Base-by-base conservation (phyloP, 2,113 vertebrate species). In the Atrichornis clamosus region DNA sequence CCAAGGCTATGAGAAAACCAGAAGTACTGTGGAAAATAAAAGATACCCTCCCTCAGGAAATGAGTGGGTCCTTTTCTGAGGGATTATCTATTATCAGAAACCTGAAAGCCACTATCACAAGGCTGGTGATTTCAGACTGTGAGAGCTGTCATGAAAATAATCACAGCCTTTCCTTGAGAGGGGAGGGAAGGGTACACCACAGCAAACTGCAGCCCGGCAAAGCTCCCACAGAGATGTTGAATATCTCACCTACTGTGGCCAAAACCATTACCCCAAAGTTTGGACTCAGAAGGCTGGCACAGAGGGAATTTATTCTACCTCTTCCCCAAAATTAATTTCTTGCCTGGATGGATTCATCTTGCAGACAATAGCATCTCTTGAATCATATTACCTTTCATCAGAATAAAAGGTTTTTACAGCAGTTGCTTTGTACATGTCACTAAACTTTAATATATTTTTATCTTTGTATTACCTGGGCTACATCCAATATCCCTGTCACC, bases 401-500 rank as follows among this genome's bases (percentile, higher is more conserved):
- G 70, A 94, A 86, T 64, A 53, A 76, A 84, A 69, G 47, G 14
- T 81, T 83, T 92, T 92, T 64, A 85, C 53, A 91, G 58, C 84
- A 81, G 53, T 69, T 74, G 32, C 76, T 64, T 90, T 7, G 1
- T 32, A 35, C 13, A 6, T 92, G 67, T 93, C 73, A 80, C 85
- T 78, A 73, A 89, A 76, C 10, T 52, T 95, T 76, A 47, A 64
- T 72, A n/a, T 73, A 81, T 92, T 96, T 96, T 93, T 44, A 10
- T 89, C 67, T 93, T 35, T 87, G 47, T 80, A 73, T 95, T 93
- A 69, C 74, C 91, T 96, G 93, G 93, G 76, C 47, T 74, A 63
- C 67, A 73, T 97, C 89, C 86, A 85, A 42, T 79, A 76, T 96
- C 84, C 93, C 90, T 93, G 79, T 94, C 94, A 97, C 86, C 80